Conservation (phyloP, 2,888 invertebrate genomes). For the Macrophya alboannulata region DNA sequence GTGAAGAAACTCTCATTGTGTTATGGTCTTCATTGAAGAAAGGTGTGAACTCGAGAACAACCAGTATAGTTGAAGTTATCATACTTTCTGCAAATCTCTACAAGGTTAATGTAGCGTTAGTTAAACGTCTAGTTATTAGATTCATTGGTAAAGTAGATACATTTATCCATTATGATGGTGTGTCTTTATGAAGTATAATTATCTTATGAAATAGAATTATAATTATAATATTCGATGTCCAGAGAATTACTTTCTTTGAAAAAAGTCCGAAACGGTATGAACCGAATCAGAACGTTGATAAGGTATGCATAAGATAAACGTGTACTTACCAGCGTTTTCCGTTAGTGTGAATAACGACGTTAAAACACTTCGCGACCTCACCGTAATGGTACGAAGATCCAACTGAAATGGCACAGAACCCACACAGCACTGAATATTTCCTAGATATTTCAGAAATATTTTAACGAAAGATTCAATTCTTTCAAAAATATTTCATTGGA, state of each 20-base stretch:
- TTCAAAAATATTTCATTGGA: too few species aligned
- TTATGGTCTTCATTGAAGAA: neutral
- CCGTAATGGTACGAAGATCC: neutral
- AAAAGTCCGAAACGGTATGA: constrained; percentile 2
- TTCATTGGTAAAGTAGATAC: constrained; percentile 1
- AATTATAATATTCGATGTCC: neutral
- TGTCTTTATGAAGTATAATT: neutral
- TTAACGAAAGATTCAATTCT: too few species aligned
- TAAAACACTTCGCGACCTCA: neutral
- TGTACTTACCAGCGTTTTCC: constrained; percentile 13
- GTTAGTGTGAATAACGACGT: neutral
- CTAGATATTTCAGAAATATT: too few species aligned
- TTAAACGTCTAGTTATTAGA: too few species aligned
- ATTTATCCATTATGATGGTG: neutral
- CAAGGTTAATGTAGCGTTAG: constrained; percentile 11
- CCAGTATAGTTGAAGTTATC: constrained; percentile 11
- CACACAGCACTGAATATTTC: too few species aligned
- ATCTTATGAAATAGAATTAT: neutral
- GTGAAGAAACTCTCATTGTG: neutral
- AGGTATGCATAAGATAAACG: too few species aligned
- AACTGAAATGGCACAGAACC: too few species aligned
- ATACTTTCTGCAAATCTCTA: neutral
- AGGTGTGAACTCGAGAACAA: neutral
- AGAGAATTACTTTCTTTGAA: neutral
- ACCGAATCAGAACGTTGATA: constrained; percentile 2